Percentiles rank a stretch among this genome's conserved stretches.
phyloP scores from a whole-genome alignment of 2,113 vertebrate species.

The Psittacula cyanocephala region DNA sequence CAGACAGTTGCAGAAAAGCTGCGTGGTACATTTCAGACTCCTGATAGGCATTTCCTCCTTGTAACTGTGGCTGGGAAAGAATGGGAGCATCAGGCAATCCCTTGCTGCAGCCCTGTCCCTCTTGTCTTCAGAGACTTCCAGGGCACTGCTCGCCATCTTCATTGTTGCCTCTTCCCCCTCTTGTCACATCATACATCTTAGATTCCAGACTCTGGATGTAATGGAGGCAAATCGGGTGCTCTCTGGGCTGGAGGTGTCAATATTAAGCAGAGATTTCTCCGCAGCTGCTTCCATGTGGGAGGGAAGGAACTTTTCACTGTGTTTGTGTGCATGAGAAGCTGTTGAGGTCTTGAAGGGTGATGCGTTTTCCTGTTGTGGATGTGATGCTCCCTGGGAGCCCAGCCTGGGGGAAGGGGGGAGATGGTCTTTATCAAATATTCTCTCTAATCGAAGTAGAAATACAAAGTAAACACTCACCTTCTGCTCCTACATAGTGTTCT shows the following conservation, averaged over 20 bases:
- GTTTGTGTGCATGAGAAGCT: not conserved
- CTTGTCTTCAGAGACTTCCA: not conserved
- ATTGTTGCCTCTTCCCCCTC: not conserved
- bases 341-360: not conserved
- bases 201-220: not conserved
- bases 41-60: not conserved
- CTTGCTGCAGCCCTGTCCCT: not conserved
- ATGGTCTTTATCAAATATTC: not conserved
- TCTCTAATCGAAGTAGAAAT: not conserved
- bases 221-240: not conserved
- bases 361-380: not conserved
- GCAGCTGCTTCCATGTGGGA: slow-evolving; percentile 40
- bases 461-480: not conserved
- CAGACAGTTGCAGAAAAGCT: slow-evolving; percentile 1
- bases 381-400: slow-evolving; percentile 15
- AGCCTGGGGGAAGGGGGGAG: not conserved
- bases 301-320: not conserved
- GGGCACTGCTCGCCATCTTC: not conserved
- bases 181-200: not conserved
- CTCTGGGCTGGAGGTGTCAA: slow-evolving; percentile 17
- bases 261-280: slow-evolving; percentile 9
- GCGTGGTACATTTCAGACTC: not conserved
- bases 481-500: not conserved
- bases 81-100: not conserved
- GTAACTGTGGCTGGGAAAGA: not conserved